Conservation (phyloP, 2,888 invertebrate genomes). For the Lasioglossum zephyrum region DNA sequence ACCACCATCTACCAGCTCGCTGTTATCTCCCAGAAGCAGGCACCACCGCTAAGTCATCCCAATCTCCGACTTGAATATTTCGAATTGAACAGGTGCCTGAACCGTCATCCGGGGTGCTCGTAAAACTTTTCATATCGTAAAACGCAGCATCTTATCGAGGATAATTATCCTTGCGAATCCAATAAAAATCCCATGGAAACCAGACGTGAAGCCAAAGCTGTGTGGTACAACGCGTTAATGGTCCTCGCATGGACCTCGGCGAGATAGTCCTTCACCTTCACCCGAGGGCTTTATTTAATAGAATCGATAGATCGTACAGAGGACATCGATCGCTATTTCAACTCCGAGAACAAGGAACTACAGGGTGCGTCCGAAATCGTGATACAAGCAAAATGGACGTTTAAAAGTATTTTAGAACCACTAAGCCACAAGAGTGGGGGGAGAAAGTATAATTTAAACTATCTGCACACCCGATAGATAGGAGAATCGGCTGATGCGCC, state of each 20-base stretch:
- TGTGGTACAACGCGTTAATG: not conserved
- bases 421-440: no score
- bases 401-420: no score
- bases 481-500: no score
- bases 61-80: not conserved
- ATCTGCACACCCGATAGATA: no score
- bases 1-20: not conserved
- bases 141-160: slow-evolving; percentile 16
- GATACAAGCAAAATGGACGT: not conserved
- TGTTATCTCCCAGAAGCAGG: not conserved
- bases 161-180: slow-evolving; percentile 20
- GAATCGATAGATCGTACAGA: not conserved
- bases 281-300: not conserved
- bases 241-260: not conserved
- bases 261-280: slow-evolving; percentile 4
- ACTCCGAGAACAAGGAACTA: not conserved
- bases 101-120: not conserved
- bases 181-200: slow-evolving; percentile 13
- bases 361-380: not conserved
- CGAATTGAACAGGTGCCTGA: slow-evolving; percentile 3
- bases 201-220: not conserved
- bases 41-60: not conserved
- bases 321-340: not conserved
- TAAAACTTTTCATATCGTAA: slow-evolving; percentile 31
- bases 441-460: no score